Percentiles rank a stretch among this genome's conserved stretches.
phyloP scores from a whole-genome alignment of 1,140 invertebrate genomes.

The Drosophila busckii region DNA sequence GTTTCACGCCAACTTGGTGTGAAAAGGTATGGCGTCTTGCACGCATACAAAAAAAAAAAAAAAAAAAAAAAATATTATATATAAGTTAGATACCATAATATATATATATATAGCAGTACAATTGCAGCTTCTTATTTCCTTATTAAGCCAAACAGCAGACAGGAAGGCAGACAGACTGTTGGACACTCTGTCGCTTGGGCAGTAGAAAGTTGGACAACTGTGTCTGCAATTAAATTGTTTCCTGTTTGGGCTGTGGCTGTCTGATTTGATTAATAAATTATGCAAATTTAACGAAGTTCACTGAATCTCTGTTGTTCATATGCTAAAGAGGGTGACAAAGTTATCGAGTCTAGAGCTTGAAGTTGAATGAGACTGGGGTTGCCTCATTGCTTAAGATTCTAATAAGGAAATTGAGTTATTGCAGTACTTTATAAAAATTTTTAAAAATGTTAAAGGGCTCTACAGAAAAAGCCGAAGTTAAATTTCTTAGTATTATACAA shows the following conservation, averaged over 20 bases:
- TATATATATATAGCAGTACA: too few species aligned
- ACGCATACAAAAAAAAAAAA: too few species aligned
- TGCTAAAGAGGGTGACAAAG: background rate
- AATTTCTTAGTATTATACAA: too few species aligned
- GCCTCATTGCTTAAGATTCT: background rate
- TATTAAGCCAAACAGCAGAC: slow-evolving; percentile 13
- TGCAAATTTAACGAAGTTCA: slow-evolving; percentile 36
- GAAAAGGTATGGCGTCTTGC: too few species aligned
- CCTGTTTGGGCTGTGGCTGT: slow-evolving; percentile 18
- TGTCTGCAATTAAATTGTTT: slow-evolving; percentile 30
- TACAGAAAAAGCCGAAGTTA: too few species aligned
- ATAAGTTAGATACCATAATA: slow-evolving; percentile 5
- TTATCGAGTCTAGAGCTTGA: background rate
- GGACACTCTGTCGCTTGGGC: too few species aligned
- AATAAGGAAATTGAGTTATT: slow-evolving; percentile 25
- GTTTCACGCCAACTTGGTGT: slow-evolving; percentile 44
- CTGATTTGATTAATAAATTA: slow-evolving; percentile 28
- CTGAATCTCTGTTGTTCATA: background rate
- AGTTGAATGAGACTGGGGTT: background rate
- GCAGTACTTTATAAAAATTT: too few species aligned
- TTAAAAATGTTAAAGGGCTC: too few species aligned
- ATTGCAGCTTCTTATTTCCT: slow-evolving; percentile 24
- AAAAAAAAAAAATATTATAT: slow-evolving; percentile 11
- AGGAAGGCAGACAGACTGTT: background rate
- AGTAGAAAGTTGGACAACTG: background rate